Base-by-base conservation (phyloP, 1,140 invertebrate genomes). In the Glossosoma conforme region DNA sequence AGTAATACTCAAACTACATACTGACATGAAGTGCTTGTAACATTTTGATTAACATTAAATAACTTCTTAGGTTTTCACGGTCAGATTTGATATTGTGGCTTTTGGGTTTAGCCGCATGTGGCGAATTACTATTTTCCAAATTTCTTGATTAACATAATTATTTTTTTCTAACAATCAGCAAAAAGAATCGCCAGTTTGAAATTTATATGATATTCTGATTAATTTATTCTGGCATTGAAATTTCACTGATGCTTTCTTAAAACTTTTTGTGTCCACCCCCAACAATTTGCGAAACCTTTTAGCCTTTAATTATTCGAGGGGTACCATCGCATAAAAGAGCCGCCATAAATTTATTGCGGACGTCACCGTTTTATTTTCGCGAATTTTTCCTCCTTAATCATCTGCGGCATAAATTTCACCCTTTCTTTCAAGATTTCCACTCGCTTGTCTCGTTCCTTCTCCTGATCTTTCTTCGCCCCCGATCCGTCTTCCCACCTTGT, bases 331-430 rank as follows among this genome's bases (percentile, higher is more conserved):
- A 42, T 25, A 33, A 42, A 21, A 22, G 24, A 40, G 24, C 43
- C 35, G 13, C 47, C 44, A 57, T 57, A 52, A 57, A 57, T 57
- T 57, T 65, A 61, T 61, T 63, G 66, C 60, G 66, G 67, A 66
- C 69, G 68, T 73, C 70, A 73, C 66, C 70, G n/a, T 73, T 73
- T 70, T 72, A 74, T 72, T 75, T 74, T 73, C 70, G 69, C 65
- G 70, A 72, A 69, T 73, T 74, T 67, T 61, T 60, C 61, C 60
- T 60, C 62, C 63, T 33, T 52, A 38, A 52, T 52, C 43, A 52
- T 45, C 33, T 25, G 13, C 28, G 44, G 40, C 49, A 52, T 52
- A 52, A 52, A 56, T 56, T 56, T 47, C 44, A 56, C 48, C 54
- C 54, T 44, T 56, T 56, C 38, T 37, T 20, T 47, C n/a, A 50